These are phyloP conservation scores for Cinara cedri DNA, from an alignment of 2,888 invertebrate species.

Conservation along the genomic window DNA sequence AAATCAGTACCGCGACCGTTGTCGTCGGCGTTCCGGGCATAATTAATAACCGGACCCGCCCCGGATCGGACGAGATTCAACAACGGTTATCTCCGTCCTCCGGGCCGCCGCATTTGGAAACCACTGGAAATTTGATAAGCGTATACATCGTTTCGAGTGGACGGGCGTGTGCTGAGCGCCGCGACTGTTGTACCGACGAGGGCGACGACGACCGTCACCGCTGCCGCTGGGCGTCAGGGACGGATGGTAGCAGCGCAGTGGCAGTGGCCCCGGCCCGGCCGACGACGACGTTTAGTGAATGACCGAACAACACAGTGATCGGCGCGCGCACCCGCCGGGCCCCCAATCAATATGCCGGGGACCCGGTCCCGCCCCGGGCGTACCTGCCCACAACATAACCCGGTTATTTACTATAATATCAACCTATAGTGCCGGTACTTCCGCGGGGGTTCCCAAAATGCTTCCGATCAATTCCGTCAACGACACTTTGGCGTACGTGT, in stretches of 20 bases:
- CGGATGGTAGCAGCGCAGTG: conserved; percentile 60
- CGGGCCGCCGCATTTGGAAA: not conserved
- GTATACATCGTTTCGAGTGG: not conserved
- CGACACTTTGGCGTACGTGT: not conserved
- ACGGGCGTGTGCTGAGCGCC: conserved; percentile 16
- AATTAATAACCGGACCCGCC: no score
- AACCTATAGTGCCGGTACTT: conserved; percentile 30
- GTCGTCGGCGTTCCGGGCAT: not conserved
- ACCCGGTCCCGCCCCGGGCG: conserved; percentile 52
- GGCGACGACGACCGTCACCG: conserved; percentile 59
- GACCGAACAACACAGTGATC: conserved; percentile 63
- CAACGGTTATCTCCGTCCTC: not conserved
- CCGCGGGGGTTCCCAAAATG: conserved; percentile 31
- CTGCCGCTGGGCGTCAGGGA: conserved; percentile 59
- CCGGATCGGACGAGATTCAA: not conserved
- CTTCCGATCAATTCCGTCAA: conserved; percentile 36
- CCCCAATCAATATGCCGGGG: conserved; percentile 57
- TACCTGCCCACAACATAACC: conserved; percentile 53
- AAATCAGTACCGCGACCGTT: not conserved
- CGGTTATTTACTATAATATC: conserved; percentile 50
- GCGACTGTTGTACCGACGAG: conserved; percentile 48
- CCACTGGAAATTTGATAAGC: not conserved
- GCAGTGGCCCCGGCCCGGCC: conserved; percentile 64
- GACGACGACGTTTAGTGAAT: conserved; percentile 63
- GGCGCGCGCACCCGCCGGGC: conserved; percentile 58